phyloP scores from a whole-genome alignment of 2,797 vertebrate species.

The Anas georgica region DNA sequence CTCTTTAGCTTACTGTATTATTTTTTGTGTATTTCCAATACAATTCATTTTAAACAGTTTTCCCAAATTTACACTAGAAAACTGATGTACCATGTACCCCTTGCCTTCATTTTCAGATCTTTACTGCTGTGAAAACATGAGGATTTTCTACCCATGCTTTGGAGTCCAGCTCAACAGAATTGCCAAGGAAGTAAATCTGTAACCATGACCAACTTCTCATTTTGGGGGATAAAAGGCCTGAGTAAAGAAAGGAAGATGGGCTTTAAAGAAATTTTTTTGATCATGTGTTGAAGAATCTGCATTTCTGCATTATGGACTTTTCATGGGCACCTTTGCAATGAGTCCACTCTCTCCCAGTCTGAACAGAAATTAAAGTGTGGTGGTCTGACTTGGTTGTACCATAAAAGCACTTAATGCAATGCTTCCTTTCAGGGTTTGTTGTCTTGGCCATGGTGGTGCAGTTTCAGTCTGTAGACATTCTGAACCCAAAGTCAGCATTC shows the following conservation, averaged over 20 bases:
- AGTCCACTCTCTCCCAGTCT: background rate
- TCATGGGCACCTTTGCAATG: background rate
- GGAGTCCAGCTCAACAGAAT: background rate
- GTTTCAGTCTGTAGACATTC: background rate
- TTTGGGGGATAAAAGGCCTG: rapidly evolving
- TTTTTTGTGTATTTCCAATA: background rate
- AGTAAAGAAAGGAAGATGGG: rapidly evolving
- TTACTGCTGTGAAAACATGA: background rate
- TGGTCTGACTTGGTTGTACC: background rate
- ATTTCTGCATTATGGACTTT: background rate
- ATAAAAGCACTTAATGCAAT: background rate
- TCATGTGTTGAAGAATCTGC: background rate
- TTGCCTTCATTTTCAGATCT: background rate
- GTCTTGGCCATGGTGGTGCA: background rate
- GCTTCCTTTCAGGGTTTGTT: background rate
- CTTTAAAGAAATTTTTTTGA: background rate
- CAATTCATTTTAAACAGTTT: background rate
- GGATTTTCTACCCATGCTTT: background rate
- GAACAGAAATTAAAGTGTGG: background rate
- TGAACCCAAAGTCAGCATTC: background rate
- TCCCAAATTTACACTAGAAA: background rate
- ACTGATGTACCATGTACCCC: background rate
- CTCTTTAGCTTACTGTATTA: background rate
- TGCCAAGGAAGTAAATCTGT: background rate
- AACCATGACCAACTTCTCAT: background rate